Conservation (phyloP, 2,888 invertebrate species). For the Bedellia somnulentella region DNA sequence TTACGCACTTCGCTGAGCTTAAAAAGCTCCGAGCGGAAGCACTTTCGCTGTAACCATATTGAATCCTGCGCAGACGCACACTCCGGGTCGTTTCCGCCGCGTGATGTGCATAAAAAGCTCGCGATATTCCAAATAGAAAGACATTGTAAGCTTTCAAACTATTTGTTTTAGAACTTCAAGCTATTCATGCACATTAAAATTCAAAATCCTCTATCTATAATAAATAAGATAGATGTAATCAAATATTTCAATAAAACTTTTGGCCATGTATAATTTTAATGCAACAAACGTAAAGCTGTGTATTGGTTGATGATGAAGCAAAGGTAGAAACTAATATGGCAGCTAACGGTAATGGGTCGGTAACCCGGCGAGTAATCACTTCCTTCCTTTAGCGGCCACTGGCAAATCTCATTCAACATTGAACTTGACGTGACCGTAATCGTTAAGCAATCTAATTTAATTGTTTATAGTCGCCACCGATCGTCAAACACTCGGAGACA, state of each 20-base stretch:
- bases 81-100: constrained; percentile 52
- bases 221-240: too few species aligned
- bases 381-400: constrained; percentile 45
- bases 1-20: too few species aligned
- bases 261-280: too few species aligned
- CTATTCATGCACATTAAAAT: too few species aligned
- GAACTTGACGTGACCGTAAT: constrained; percentile 36
- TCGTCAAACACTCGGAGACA: background rate
- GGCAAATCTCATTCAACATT: constrained; percentile 30
- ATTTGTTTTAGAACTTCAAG: too few species aligned
- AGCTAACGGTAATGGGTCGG: constrained; percentile 50
- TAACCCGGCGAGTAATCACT: constrained; percentile 50
- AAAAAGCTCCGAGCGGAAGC: constrained; percentile 45
- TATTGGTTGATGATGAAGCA: constrained; percentile 19
- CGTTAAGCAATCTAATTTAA: constrained; percentile 15
- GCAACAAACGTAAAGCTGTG: too few species aligned
- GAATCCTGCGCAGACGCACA: constrained; percentile 50
- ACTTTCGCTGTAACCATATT: constrained; percentile 58
- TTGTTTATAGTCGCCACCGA: constrained; percentile 12
- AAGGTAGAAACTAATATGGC: constrained; percentile 8
- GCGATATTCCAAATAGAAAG: constrained; percentile 42
- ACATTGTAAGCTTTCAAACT: too few species aligned
- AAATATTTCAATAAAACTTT: too few species aligned
- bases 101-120: constrained; percentile 52
- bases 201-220: too few species aligned